These are phyloP conservation scores for Capra hircus DNA, from an alignment of 2,113 vertebrate genomes.

Conservation along the genomic window DNA sequence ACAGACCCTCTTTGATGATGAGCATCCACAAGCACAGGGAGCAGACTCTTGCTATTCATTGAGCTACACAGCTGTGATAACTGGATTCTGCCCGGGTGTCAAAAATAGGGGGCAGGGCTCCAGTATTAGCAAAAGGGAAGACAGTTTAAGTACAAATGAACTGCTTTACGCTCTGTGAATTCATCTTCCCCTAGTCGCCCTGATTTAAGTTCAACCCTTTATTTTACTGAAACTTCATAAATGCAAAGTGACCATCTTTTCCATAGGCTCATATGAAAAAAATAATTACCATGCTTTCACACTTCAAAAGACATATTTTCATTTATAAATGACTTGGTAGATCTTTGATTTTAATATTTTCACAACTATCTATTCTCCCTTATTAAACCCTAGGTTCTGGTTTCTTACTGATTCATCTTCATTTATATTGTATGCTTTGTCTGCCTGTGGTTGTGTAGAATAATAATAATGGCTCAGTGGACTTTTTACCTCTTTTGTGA, in stretches of 20 bases:
- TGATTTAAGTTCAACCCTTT: conserved; percentile 10
- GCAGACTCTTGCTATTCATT: conserved; percentile 56
- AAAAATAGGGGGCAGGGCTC: neutral
- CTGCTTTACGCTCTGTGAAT: neutral
- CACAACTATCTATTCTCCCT: neutral
- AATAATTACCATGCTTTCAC: neutral
- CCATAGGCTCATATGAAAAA: neutral
- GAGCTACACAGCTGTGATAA: conserved; percentile 61
- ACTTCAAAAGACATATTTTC: neutral
- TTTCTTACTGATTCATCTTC: neutral
- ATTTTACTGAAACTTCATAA: neutral
- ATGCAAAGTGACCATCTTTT: neutral
- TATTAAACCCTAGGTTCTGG: neutral
- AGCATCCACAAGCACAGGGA: neutral
- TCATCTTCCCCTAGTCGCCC: neutral
- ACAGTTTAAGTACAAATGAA: neutral
- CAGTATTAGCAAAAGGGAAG: neutral
- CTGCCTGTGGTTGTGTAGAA: neutral
- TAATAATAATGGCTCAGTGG: neutral
- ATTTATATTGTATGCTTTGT: neutral
- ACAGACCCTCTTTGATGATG: conserved; percentile 64
- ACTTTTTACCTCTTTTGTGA: neutral
- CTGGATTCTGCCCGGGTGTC: neutral
- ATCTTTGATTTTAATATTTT: neutral
- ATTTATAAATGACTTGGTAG: neutral